These are phyloP conservation scores for Cantharis rufa DNA, from an alignment of 2,888 invertebrate genomes.

Conservation along the genomic window DNA sequence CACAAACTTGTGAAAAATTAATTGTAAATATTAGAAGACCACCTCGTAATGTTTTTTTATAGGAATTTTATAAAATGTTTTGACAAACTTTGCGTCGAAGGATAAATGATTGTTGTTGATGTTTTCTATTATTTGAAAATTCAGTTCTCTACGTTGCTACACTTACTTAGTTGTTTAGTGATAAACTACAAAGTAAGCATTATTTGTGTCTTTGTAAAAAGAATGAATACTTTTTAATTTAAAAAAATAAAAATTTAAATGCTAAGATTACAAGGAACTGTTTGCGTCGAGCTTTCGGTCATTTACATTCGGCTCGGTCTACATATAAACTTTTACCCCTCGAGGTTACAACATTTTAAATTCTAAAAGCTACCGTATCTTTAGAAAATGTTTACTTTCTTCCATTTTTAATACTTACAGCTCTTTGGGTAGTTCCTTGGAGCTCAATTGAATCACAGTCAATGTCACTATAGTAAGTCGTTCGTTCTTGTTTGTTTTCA, in stretches of 20 bases:
- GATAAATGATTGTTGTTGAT: not conserved
- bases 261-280: not conserved
- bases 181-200: not conserved
- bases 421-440: not conserved
- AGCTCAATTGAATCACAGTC: not conserved
- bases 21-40: not conserved
- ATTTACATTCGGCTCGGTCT: conserved; percentile 30
- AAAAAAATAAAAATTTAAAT: not conserved
- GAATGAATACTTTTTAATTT: not conserved
- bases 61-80: not conserved
- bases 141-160: too few relatives aligned
- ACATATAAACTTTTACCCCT: conserved; percentile 24
- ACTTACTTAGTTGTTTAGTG: too few relatives aligned
- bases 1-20: not conserved
- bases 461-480: not conserved
- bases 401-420: not conserved
- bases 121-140: not conserved
- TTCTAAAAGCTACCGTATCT: conserved; percentile 6
- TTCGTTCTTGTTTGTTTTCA: not conserved
- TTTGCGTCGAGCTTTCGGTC: conserved; percentile 25
- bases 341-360: conserved; percentile 5
- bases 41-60: not conserved
- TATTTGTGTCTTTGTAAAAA: not conserved
- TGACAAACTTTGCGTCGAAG: not conserved
- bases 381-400: not conserved